Base-by-base conservation (phyloP, 1,140 invertebrate species). In the Drosophila pandora region DNA sequence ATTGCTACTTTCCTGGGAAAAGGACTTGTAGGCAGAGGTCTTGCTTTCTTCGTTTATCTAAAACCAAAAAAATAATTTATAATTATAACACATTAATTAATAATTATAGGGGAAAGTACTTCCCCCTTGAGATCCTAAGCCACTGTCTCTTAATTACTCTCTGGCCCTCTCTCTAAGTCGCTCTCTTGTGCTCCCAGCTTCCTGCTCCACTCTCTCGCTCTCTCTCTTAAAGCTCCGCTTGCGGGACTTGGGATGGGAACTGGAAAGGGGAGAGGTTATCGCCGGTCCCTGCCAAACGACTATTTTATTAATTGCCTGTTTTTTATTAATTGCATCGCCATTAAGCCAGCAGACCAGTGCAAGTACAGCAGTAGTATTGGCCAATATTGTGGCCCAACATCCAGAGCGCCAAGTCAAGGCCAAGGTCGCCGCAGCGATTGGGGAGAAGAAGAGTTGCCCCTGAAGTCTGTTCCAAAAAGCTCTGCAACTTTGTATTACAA, bases 281-380 rank as follows among this genome's bases (percentile, higher is more conserved):
- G 28, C 63, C 47, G 59, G 45, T 47, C 50, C 12, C 32, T 32
- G 47, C 25, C 41, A 52, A 67, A 67, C 60, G 59, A 64, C 48
- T 67, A 12, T 45, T 64, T 64, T 64, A 67, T 67, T 67, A 67
- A 67, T 67, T 67, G 63, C 13, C 13, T 32, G 23, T 41, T 59
- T 64, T 67, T 63, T 52, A 64, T 64, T 67, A 67, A 67, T 64
- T 21, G 34, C 63, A 50, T 50, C 28, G 28, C 49, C 10, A 34
- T n/a, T 48, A 22, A 9, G 45, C 45, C 56, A 9, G 7, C 23
- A 22, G 9, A 41, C n/a, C n/a, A 39, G 3, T 12, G 34, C 34
- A 37, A 37, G 34, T 37, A n/a, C 34, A 3, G 2, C 17, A 17
- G 17, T 17, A 0, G 1, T 17, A 2, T n/a, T n/a, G 3, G 34